A percentile compares a stretch with the other conserved stretches of the same genome.
Evolutionary conservation across 2,888 invertebrate species (phyloP).

Genomic region (Morpho deidamia): DNA sequence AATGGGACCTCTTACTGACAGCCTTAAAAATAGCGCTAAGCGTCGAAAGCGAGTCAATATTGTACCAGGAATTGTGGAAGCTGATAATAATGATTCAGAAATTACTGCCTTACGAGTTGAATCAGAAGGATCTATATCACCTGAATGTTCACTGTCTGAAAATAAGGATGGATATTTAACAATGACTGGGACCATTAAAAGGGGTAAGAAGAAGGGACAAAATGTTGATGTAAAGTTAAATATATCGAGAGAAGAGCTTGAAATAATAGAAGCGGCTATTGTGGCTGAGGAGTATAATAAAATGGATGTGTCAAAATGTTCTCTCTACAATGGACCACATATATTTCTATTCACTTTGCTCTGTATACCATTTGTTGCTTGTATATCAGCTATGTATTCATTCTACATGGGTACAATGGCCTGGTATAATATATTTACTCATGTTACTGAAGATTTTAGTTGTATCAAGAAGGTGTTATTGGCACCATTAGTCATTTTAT

Average conservation of each 20-base stretch:
- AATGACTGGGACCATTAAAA: slow-evolving; percentile 85
- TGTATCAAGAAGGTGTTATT: slow-evolving; percentile 80
- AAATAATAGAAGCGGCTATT: slow-evolving; percentile 81
- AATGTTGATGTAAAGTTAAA: slow-evolving; percentile 85
- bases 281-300: slow-evolving; percentile 78
- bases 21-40: slow-evolving; percentile 65
- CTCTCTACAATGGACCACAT: slow-evolving; percentile 80
- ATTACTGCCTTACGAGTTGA: slow-evolving; percentile 55
- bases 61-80: slow-evolving; percentile 68
- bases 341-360: slow-evolving; percentile 81
- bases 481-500: slow-evolving; percentile 82
- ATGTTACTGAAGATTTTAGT: slow-evolving; percentile 82
- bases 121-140: slow-evolving; percentile 72
- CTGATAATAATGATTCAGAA: slow-evolving; percentile 63
- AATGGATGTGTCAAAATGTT: slow-evolving; percentile 76
- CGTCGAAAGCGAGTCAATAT: slow-evolving; percentile 82
- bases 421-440: slow-evolving; percentile 87
- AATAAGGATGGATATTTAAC: slow-evolving; percentile 80
- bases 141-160: slow-evolving; percentile 77
- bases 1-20: slow-evolving; percentile 64
- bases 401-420: slow-evolving; percentile 87
- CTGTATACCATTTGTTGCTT: slow-evolving; percentile 82
- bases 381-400: slow-evolving; percentile 81
- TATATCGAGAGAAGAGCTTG: slow-evolving; percentile 84
- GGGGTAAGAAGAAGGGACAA: slow-evolving; percentile 85